Evolutionary conservation across 1,140 invertebrate genomes (phyloP).

Genomic region (Diachasmimorpha longicaudata): DNA sequence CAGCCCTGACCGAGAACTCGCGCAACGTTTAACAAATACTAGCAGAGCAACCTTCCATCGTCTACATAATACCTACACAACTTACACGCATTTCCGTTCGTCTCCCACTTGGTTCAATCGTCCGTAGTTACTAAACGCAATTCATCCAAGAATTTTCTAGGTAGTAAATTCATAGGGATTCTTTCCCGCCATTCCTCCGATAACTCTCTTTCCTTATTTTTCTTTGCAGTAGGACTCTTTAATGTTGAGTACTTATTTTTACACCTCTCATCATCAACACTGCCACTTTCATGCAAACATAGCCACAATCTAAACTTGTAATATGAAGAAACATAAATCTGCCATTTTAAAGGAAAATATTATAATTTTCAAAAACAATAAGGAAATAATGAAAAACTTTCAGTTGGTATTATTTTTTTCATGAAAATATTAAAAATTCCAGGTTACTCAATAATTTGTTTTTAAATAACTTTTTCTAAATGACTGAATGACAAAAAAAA

Average conservation of each 20-base stretch:
- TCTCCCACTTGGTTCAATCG: conserved; percentile 14
- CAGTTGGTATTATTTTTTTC: no score
- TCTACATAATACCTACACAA: neutral
- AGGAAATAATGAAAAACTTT: no score
- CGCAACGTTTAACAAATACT: conserved; percentile 28
- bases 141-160: neutral
- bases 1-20: conserved; percentile 34
- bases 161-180: neutral
- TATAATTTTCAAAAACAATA: no score
- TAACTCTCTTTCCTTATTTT: neutral
- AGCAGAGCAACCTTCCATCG: neutral
- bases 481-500: no score
- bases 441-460: no score
- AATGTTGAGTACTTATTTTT: neutral
- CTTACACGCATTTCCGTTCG: conserved; percentile 24
- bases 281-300: neutral
- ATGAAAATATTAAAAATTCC: no score
- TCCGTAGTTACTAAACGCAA: neutral
- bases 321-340: no score
- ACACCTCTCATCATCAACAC: neutral
- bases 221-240: neutral
- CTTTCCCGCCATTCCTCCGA: neutral
- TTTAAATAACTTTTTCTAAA: no score
- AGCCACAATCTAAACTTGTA: no score
- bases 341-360: no score